These are phyloP conservation scores for Typhlichthys eigenmanni DNA, from an alignment of 2,797 vertebrate species.

Conservation along the genomic window DNA sequence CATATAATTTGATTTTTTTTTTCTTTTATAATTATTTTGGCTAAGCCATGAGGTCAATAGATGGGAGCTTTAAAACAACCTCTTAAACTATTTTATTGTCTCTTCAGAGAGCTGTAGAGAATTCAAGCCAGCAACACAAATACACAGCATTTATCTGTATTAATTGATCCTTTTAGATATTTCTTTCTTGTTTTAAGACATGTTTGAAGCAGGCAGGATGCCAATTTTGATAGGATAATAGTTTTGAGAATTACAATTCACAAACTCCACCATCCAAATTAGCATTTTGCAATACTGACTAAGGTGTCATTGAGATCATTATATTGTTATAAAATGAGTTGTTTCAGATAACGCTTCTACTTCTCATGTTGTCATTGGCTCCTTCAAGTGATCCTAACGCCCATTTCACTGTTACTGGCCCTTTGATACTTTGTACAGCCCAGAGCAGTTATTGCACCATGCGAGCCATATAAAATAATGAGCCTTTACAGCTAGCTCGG, in stretches of 20 bases:
- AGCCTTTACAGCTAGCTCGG: too few relatives aligned
- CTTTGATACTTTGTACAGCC: too few relatives aligned
- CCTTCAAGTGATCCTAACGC: constrained; percentile 8
- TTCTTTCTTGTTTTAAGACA: constrained; percentile 38
- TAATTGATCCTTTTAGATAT: constrained; percentile 23
- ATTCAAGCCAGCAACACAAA: constrained; percentile 41
- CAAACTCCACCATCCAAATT: constrained; percentile 37
- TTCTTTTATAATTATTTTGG: not conserved
- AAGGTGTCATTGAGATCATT: constrained; percentile 9
- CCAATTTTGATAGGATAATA: not conserved
- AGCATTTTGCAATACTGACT: constrained; percentile 4
- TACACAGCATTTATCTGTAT: constrained; percentile 16
- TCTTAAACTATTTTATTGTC: constrained; percentile 8
- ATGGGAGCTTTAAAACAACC: constrained; percentile 23
- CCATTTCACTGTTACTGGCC: too few relatives aligned
- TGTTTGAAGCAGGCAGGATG: constrained; percentile 1
- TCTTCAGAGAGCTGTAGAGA: constrained; percentile 15
- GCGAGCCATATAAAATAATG: too few relatives aligned
- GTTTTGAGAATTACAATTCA: constrained; percentile 29
- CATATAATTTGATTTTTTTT: not conserved
- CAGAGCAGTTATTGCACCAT: too few relatives aligned
- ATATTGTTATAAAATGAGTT: constrained; percentile 21
- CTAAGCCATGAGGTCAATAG: constrained; percentile 21
- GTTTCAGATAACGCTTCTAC: constrained; percentile 37
- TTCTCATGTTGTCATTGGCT: constrained; percentile 45